Base-by-base conservation (phyloP, 2,888 invertebrate species). In the Sepioteuthis lessoniana region DNA sequence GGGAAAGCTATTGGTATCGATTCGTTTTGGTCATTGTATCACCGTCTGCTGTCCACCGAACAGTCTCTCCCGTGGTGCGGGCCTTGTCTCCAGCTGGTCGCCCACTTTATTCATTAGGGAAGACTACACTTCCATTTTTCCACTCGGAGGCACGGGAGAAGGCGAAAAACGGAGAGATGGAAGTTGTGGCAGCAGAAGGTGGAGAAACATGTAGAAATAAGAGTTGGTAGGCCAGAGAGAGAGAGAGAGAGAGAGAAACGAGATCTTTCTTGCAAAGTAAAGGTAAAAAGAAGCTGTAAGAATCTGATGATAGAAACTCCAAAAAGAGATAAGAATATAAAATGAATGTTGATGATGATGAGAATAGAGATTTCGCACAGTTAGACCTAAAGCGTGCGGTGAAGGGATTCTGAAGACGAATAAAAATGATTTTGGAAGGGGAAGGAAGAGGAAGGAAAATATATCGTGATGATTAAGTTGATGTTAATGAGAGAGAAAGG, bases 1-100 rank as follows among this genome's bases (percentile, higher is more conserved):
- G 76, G 76, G 76, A 25, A 76, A 76, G 76, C 76, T n/a, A 35
- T 76, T 35, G n/a, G 76, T 76, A 76, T 76, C n/a, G 76, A 76
- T 76, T 76, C 76, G 76, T 76, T 76, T n/a, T 76, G 76, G 76
- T 76, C 76, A 76, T 76, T 76, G 76, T 76, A 76, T 16, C 76
- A 10, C 76, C n/a, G 76, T 76, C 76, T 76, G 76, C 76, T 76
- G 76, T 76, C 76, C 76, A 76, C 76, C n/a, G n/a, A 76, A 76
- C 76, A 16, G n/a, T 76, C 76, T 76, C 76, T 76, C 76, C 76
- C 76, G 76, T 35, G n/a, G 76, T 19, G 76, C 76, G 19, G n/a
- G n/a, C 76, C 76, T 35, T n/a, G 76, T 76, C 13, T 76, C 76
- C 76, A 76, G 76, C 76, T 76, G 76, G 76, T 76, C 76, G n/a